Percentiles rank a stretch among this genome's conserved stretches.
Conservation (phyloP, 2,113 vertebrate species). For the Nothocercus nigrocapillus region DNA sequence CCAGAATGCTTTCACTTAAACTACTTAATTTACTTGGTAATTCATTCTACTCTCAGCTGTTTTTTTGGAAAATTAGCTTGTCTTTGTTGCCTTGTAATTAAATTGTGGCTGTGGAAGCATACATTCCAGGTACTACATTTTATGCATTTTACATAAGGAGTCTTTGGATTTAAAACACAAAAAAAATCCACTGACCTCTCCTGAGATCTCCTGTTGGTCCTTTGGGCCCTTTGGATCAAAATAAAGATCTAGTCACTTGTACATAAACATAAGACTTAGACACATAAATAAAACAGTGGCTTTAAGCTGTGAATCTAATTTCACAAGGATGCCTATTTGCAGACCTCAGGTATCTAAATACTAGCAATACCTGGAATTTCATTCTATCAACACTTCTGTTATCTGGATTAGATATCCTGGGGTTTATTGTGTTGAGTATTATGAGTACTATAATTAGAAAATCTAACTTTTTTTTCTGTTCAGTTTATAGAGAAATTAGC, state of each 20-base stretch:
- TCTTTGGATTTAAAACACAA: not conserved
- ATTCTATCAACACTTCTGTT: not conserved
- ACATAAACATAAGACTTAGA: not conserved
- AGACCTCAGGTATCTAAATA: not conserved
- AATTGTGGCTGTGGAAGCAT: too few relatives aligned
- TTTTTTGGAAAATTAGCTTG: not conserved
- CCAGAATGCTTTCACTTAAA: not conserved
- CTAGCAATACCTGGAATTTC: not conserved
- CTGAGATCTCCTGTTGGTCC: not conserved
- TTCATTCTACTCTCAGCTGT: too few relatives aligned
- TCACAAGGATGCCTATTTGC: not conserved
- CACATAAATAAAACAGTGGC: not conserved
- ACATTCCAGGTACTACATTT: too few relatives aligned
- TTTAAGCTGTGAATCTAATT: not conserved
- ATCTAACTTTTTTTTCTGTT: not conserved
- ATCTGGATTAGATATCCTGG: not conserved
- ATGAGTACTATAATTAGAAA: not conserved
- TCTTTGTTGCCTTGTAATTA: too few relatives aligned
- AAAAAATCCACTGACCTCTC: not conserved
- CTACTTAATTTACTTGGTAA: not conserved
- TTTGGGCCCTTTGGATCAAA: not conserved
- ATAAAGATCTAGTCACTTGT: not conserved
- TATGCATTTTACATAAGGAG: not conserved
- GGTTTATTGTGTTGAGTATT: not conserved
- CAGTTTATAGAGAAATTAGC: not conserved